These are phyloP conservation scores for Oxyruncus cristatus DNA, from an alignment of 2,113 vertebrate genomes.

Conservation along the genomic window DNA sequence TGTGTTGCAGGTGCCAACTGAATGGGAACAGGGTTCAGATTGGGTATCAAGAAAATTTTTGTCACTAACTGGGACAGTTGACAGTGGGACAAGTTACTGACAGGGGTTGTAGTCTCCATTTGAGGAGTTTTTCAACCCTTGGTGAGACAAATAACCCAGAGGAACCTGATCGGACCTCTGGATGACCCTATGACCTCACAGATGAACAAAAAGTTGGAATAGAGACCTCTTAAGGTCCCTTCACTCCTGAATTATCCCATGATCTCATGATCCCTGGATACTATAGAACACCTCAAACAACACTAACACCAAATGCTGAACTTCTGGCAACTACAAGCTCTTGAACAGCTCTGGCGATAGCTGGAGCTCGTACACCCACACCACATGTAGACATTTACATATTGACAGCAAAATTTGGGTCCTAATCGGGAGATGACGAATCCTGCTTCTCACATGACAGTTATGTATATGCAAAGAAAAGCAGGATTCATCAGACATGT, in stretches of 20 bases:
- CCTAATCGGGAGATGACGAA: neutral
- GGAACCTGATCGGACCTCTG: neutral
- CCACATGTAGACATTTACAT: neutral
- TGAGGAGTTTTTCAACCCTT: neutral
- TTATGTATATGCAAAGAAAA: neutral
- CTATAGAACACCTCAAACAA: neutral
- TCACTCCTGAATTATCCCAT: neutral
- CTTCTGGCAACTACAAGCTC: neutral
- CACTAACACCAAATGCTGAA: neutral
- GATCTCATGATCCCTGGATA: neutral
- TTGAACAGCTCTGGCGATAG: neutral
- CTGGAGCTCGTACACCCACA: neutral
- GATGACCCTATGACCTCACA: accelerated
- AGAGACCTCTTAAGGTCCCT: neutral
- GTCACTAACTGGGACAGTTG: neutral
- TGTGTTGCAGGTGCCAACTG: neutral
- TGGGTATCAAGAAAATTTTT: neutral
- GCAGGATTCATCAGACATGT: neutral
- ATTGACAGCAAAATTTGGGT: neutral
- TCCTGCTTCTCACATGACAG: neutral
- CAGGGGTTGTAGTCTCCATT: neutral
- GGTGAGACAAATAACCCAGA: neutral
- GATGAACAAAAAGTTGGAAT: neutral
- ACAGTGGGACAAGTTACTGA: neutral
- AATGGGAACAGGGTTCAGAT: neutral